A percentile compares a stretch with the other conserved stretches of the same genome.
Evolutionary conservation across 2,888 invertebrate genomes (phyloP).

Genomic region (Eristalinus aeneus): DNA sequence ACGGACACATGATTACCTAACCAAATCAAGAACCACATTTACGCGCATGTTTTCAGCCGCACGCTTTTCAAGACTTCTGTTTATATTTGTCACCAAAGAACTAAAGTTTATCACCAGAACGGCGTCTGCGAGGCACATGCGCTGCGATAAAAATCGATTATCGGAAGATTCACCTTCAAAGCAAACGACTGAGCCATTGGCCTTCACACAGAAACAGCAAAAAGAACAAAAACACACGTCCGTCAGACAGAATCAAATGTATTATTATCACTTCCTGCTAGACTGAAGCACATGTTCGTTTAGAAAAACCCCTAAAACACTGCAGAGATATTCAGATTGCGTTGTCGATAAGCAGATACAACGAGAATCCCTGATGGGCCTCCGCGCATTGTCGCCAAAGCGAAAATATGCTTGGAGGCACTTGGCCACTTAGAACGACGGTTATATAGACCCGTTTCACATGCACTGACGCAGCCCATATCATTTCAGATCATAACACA

Average conservation of each 20-base stretch:
- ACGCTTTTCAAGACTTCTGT: neutral
- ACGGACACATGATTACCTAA: neutral
- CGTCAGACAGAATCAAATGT: neutral
- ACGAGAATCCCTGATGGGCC: too few relatives aligned
- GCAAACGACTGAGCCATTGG: neutral
- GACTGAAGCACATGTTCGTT: neutral
- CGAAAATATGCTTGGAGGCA: neutral
- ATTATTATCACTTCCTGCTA: neutral
- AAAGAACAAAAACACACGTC: neutral
- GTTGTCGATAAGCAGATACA: neutral
- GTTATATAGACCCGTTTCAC: neutral
- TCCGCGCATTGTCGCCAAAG: neutral
- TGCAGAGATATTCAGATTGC: neutral
- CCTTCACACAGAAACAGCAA: neutral
- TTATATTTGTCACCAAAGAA: neutral
- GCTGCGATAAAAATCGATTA: neutral
- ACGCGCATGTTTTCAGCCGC: neutral
- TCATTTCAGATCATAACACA: neutral
- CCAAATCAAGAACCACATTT: neutral
- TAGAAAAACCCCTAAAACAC: neutral
- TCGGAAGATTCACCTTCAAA: neutral
- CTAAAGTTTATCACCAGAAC: neutral
- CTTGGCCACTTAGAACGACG: neutral
- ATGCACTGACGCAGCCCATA: constrained; percentile 14
- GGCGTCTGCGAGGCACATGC: neutral